Percentiles rank a stretch among this genome's conserved stretches.
Evolutionary conservation across 2,797 vertebrate genomes (phyloP).

Genomic region (Cryptoprocta ferox): DNA sequence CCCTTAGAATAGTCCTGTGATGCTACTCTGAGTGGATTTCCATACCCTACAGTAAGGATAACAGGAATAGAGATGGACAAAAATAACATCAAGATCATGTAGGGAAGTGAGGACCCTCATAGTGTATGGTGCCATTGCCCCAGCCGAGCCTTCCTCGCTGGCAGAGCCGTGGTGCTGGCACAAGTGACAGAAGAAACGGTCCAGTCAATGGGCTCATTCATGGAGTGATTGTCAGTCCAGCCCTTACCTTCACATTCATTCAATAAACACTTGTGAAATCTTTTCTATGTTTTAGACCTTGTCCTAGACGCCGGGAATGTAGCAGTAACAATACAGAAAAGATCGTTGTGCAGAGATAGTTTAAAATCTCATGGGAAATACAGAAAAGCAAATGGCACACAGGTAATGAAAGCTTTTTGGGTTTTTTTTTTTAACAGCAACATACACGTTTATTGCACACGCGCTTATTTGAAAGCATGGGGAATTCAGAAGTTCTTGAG

Average conservation of each 20-base stretch:
- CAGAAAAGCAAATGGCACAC: not conserved
- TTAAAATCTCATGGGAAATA: not conserved
- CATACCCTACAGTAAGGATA: not conserved
- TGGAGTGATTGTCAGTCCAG: not conserved
- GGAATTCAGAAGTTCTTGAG: not conserved
- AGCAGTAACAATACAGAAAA: not conserved
- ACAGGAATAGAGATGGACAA: too few relatives aligned
- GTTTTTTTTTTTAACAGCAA: not conserved
- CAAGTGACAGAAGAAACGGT: too few relatives aligned
- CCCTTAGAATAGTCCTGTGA: not conserved
- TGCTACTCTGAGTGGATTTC: too few relatives aligned
- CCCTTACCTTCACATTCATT: not conserved
- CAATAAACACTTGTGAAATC: not conserved
- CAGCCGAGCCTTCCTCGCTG: not conserved
- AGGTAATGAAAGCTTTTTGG: not conserved
- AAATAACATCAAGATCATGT: not conserved
- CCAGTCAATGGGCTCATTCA: too few relatives aligned
- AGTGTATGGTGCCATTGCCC: too few relatives aligned
- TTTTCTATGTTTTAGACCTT: not conserved
- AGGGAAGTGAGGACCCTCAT: too few relatives aligned
- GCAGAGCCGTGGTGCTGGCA: fast-evolving
- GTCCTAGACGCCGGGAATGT: not conserved
- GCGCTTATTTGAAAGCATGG: not conserved
- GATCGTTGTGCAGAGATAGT: not conserved
- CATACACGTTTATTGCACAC: too few relatives aligned